Evolutionary conservation across 2,113 vertebrate species (phyloP).

Genomic region (Rhinoptilus africanus): DNA sequence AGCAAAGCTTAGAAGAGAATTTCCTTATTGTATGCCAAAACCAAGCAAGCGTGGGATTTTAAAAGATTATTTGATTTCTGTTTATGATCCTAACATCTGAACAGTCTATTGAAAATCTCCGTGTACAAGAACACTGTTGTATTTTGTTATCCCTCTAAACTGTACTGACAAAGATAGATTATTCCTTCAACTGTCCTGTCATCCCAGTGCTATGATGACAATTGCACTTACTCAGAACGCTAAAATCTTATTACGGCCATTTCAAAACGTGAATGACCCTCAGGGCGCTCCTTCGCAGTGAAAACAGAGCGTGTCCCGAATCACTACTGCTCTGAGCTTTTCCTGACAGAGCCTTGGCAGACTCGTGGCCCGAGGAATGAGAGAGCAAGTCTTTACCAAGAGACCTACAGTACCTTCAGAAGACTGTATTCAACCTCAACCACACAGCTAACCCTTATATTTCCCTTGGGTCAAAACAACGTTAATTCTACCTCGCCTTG

Average conservation of each 20-base stretch:
- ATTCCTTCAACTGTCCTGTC: not conserved
- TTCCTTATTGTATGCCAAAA: not conserved
- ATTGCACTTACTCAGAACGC: not conserved
- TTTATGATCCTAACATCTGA: not conserved
- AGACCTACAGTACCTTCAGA: not conserved
- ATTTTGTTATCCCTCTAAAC: not conserved
- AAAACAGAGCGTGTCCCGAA: not conserved
- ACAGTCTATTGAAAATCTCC: not conserved
- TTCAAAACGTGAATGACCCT: not conserved
- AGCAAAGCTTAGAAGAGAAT: not conserved
- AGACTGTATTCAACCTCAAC: not conserved
- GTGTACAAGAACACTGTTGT: fast-evolving
- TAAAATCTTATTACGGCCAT: not conserved
- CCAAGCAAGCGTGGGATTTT: not conserved
- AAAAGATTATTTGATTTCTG: not conserved
- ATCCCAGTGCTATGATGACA: not conserved
- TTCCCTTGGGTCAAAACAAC: not conserved
- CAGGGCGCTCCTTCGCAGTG: not conserved
- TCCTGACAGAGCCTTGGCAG: not conserved
- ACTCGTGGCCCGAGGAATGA: not conserved
- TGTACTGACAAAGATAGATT: not conserved
- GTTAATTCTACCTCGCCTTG: not conserved
- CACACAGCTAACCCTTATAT: too few relatives aligned
- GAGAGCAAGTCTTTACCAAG: not conserved
- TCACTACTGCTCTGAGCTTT: not conserved